Evolutionary conservation across 2,113 vertebrate genomes (phyloP), one percentile per base, ranked within the genome.

Genomic region (Gymnarchus niloticus): DNA sequence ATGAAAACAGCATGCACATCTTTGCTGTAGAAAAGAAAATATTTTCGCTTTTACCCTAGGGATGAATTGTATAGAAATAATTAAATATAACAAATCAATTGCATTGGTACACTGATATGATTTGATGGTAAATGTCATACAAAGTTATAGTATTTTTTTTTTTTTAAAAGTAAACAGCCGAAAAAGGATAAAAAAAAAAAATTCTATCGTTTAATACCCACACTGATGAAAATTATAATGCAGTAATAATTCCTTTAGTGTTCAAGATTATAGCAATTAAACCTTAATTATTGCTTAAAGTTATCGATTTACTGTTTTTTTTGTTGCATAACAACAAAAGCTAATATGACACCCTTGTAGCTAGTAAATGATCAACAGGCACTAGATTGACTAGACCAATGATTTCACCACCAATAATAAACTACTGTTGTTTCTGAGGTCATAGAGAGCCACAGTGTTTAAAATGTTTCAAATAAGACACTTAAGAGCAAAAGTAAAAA

Each of bases 271-370:
- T 78, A 57, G 44, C 57, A 33, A 81, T 28, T 80, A 46, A 81
- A n/a, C n/a, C n/a, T n/a, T n/a, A n/a, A n/a, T n/a, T n/a, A n/a
- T n/a, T 41, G 56, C 44, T 82, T 82, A 54, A 61, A 81, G 28
- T 81, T 65, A 86, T 33, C 8, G 14, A 81, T 44, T 86, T 81
- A 86, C 56, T 56, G 76, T 78, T 49, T 23, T 69, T 81, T 49
- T 59, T 81, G 54, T 81, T 81, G 56, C 54, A 81, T 49, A 56
- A 77, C 54, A 48, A 80, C 33, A 28, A 61, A 59, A 57, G 54
- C 37, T 51, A 86, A 86, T 48, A 10, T 46, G n/a, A 59, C 44
- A 57, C 37, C 44, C 21, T 76, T 12, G 17, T 52, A 54, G 12
- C 80, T 54, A 21, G 25, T 37, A 84, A 84, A 52, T 52, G 41